phyloP scores from a whole-genome alignment of 2,113 vertebrate species.

The Meleagris gallopavo region DNA sequence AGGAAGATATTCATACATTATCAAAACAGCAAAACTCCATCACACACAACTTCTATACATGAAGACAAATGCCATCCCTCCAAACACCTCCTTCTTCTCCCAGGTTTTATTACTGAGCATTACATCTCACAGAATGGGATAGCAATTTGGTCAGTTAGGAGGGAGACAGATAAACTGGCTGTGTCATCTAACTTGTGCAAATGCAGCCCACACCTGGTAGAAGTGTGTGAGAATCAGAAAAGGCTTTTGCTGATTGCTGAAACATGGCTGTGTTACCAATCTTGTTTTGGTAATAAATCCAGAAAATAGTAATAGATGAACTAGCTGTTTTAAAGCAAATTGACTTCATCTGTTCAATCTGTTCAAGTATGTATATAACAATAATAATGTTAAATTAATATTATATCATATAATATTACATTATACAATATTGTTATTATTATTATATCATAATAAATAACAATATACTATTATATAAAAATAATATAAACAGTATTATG shows the following conservation, averaged over 20 bases:
- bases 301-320: neutral
- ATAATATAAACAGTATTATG: too few relatives aligned
- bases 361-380: neutral
- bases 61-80: neutral
- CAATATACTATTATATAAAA: too few relatives aligned
- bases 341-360: neutral
- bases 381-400: too few relatives aligned
- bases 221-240: neutral
- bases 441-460: too few relatives aligned
- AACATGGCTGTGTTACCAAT: neutral
- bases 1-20: neutral
- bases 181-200: neutral
- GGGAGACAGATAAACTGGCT: neutral
- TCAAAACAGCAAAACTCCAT: neutral
- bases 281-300: neutral
- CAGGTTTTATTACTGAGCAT: too few relatives aligned
- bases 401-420: too few relatives aligned
- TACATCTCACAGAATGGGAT: neutral
- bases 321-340: neutral
- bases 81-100: neutral
- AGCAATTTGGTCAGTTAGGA: neutral
- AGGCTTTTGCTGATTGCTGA: neutral
- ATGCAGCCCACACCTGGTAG: neutral
- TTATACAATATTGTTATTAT: too few relatives aligned
- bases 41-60: neutral